Evolutionary conservation across 2,888 invertebrate species (phyloP).

Genomic region (Sinelater perroti): DNA sequence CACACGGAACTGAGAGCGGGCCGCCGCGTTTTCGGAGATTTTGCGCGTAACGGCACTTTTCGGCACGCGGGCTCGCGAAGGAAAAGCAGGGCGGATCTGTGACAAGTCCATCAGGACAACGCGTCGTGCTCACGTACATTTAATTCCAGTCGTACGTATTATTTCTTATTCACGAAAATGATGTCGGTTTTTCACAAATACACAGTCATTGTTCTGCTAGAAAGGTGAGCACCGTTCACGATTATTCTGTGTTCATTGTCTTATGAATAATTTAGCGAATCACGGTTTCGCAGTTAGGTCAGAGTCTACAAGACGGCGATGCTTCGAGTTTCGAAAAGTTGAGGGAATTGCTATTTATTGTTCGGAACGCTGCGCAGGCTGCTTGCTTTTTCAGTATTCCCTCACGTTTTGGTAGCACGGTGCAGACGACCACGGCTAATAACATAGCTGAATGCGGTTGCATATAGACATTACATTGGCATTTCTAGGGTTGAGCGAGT

Average conservation of each 20-base stretch:
- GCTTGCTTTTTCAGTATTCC: too few relatives aligned
- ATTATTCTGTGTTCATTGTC: slow-evolving; percentile 47
- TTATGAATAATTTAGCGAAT: slow-evolving; percentile 48
- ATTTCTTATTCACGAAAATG: slow-evolving; percentile 50
- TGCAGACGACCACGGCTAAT: too few relatives aligned
- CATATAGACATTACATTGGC: too few relatives aligned
- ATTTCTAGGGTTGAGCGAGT: too few relatives aligned
- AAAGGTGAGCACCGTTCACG: slow-evolving; percentile 44
- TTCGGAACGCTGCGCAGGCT: too few relatives aligned
- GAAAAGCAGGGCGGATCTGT: neutral
- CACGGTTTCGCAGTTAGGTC: slow-evolving; percentile 33
- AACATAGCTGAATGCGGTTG: too few relatives aligned
- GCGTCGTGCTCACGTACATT: slow-evolving; percentile 49
- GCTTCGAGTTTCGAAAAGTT: neutral
- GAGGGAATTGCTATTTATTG: too few relatives aligned
- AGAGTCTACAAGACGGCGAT: slow-evolving; percentile 21
- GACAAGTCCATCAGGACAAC: slow-evolving; percentile 36
- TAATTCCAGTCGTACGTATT: slow-evolving; percentile 49
- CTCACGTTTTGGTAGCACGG: too few relatives aligned
- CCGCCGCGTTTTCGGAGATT: too few relatives aligned
- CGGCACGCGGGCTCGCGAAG: too few relatives aligned
- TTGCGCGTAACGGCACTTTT: too few relatives aligned
- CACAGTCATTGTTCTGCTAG: slow-evolving; percentile 37
- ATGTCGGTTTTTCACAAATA: slow-evolving; percentile 38
- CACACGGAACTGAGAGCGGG: too few relatives aligned